Base-by-base conservation (phyloP, 2,797 vertebrate species). In the Meriones psammophilus region DNA sequence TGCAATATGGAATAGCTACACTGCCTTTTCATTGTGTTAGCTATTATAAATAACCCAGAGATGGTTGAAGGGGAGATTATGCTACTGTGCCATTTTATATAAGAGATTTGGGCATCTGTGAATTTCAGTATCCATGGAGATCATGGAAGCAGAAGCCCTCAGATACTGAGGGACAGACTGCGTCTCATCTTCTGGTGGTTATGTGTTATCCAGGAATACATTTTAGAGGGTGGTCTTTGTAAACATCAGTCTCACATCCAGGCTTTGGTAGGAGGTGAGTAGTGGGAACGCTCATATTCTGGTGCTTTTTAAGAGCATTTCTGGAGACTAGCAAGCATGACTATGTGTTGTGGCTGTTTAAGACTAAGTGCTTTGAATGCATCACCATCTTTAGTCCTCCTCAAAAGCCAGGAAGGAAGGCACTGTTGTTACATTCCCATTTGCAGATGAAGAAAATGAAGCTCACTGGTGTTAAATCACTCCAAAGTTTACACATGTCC, bases 371-470 rank as follows among this genome's bases (percentile, higher is more conserved):
- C 36, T 69, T 74, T 56, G 22, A 66, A 14, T 18, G 46, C 8
- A 26, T 58, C 8, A 3, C 81, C 81, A 80, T 78, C 28, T 17
- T 87, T 54, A 50, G 13, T 87, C 56, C 17, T 93, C 33, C 8
- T 13, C 28, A 60, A 20, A 66, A 69, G 17, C 17, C 30, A 39
- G 0, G 4, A 30, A 58, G n/a, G 42, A 92, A 66, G 64, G 26
- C 62, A 30, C 17, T 18, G 5, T 83, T 18, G 5, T 83, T 86
- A n/a, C 42, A 42, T 78, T 76, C 18, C 5, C 64, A 54, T 96
- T 69, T 95, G 42, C 36, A 78, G 60, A 50, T 42, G 50, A 68
- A 42, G 74, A 87, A 76, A 89, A 64, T 22, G 77, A 90, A 62
- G 12, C 15, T 88, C 12, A 1, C 10, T 50, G 66, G 89, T 8